Evolutionary conservation across 2,797 vertebrate genomes (phyloP), one percentile per base, ranked within the genome.

Genomic region (Danio aesculapii): DNA sequence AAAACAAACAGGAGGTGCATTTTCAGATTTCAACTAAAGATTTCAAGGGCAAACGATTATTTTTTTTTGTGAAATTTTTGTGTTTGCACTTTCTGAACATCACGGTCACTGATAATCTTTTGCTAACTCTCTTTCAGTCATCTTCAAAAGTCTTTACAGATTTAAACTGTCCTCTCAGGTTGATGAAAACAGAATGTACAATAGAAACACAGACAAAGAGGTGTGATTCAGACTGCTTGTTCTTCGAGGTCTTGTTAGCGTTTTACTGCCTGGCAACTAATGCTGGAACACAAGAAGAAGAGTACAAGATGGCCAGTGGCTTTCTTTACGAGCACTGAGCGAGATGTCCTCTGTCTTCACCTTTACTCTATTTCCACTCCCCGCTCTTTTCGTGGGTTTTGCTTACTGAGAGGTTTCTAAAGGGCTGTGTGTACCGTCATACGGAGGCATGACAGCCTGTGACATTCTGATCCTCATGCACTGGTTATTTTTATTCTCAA

Each of bases 331-430:
- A 79, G 68, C 39, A 21, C 10, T 50, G 52, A 14, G 30, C 9
- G 39, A 53, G 41, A 59, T 81, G 79, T 74, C 79, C 62, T 74
- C 62, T 30, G 73, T 72, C 75, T 69, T 82, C 66, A 78, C 86
- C 83, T 79, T 89, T 84, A 87, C 83, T 88, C 90, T 92, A 90
- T 92, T 92, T 91, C 83, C 86, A 79, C 85, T 88, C 85, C 46
- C 81, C 58, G 77, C 88, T 81, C 84, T 90, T 93, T 85, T 88
- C 86, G 62, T 81, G 86, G 82, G 83, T 91, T 94, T 87, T 93
- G 90, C 91, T 92, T 91, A 90, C 88, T 88, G 88, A 81, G 46
- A 63, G 84, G 79, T 93, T 92, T 91, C 89, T 89, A 86, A 85
- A 89, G 87, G 87, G 86, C 83, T 71, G 83, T 83, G 64, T 75